Evolutionary conservation across 2,888 invertebrate genomes (phyloP).

Genomic region (Zaprionus bogoriensis): DNA sequence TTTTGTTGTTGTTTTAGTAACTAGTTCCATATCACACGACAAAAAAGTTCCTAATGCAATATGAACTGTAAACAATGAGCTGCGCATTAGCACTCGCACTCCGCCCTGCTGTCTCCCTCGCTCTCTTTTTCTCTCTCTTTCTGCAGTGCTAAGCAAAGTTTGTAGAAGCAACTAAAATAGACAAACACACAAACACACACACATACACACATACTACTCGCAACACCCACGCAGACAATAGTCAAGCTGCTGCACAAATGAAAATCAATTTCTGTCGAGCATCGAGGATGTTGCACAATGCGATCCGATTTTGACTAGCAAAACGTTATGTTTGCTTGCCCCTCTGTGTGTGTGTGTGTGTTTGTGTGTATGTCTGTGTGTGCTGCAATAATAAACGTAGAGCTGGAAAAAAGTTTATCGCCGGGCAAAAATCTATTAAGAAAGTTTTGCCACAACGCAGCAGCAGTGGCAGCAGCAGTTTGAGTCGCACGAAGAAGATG

Average conservation of each 20-base stretch:
- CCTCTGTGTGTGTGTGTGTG: neutral
- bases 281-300: slow-evolving; percentile 33
- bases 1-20: neutral
- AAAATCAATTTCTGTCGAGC: slow-evolving; percentile 68
- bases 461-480: too few relatives aligned
- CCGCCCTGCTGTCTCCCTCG: neutral
- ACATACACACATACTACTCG: too few relatives aligned
- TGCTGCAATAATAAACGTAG: slow-evolving; percentile 30
- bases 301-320: slow-evolving; percentile 47
- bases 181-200: slow-evolving; percentile 12
- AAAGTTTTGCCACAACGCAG: slow-evolving; percentile 70
- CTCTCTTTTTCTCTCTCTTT: neutral
- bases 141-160: slow-evolving; percentile 23
- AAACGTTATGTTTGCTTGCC: neutral
- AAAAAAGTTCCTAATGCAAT: slow-evolving; percentile 5
- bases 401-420: slow-evolving; percentile 63
- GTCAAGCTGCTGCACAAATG: slow-evolving; percentile 63
- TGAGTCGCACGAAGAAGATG: slow-evolving; percentile 40
- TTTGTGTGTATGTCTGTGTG: slow-evolving; percentile 8
- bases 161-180: slow-evolving; percentile 12
- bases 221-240: slow-evolving; percentile 8
- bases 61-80: slow-evolving; percentile 4
- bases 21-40: neutral
- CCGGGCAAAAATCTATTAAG: slow-evolving; percentile 71
- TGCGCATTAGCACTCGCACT: neutral